Percentiles rank a stretch among this genome's conserved stretches.
These are phyloP conservation scores for Enteromius thamalakanensis DNA, from an alignment of 2,797 vertebrate genomes.

Conservation along the genomic window DNA sequence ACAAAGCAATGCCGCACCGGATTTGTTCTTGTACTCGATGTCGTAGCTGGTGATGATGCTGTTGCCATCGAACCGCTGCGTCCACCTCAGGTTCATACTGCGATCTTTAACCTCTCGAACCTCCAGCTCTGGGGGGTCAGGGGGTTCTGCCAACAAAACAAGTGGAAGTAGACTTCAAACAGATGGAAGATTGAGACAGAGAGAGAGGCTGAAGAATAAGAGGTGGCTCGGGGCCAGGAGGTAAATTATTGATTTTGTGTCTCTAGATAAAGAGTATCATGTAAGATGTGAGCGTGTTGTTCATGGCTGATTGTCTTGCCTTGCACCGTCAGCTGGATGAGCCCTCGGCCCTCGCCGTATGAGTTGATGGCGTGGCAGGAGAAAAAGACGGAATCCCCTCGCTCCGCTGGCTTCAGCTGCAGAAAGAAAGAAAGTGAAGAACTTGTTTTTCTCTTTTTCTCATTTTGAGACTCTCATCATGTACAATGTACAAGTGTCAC, in stretches of 20 bases:
- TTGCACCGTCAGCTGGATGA: conserved; percentile 98
- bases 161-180: conserved; percentile 25
- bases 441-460: background rate
- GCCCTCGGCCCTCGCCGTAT: conserved; percentile 93
- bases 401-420: conserved; percentile 94
- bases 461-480: background rate
- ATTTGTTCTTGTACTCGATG: conserved; percentile 99
- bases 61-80: conserved; percentile 96
- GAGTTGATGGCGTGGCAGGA: conserved; percentile 98
- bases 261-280: conserved; percentile 54
- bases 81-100: conserved; percentile 98
- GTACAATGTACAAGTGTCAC: background rate
- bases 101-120: conserved; percentile 96
- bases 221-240: conserved; percentile 2
- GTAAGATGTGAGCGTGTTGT: conserved; percentile 44
- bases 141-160: conserved; percentile 82
- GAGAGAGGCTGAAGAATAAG: conserved; percentile 4
- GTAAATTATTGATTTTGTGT: conserved; percentile 59
- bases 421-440: conserved; percentile 48
- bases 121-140: conserved; percentile 94
- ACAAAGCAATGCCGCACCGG: conserved; percentile 76
- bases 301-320: conserved; percentile 72
- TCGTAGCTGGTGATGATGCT: conserved; percentile 99
- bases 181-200: conserved; percentile 14
- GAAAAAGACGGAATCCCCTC: conserved; percentile 97